Evolutionary conservation across 2,113 vertebrate genomes (phyloP).

Genomic region (Psittacus erithacus): DNA sequence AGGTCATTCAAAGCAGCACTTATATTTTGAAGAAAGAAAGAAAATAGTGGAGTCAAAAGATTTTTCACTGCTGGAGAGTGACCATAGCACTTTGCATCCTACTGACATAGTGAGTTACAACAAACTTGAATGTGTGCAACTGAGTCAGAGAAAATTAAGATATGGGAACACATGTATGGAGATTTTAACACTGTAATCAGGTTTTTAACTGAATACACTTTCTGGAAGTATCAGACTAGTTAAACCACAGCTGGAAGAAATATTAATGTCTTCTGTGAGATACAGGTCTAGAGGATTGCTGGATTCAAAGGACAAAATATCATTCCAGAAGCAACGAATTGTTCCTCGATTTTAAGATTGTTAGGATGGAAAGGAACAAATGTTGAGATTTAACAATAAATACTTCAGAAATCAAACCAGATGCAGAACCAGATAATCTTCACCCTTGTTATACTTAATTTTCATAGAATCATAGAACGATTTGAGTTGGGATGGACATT

Average conservation of each 20-base stretch:
- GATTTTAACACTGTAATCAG: neutral
- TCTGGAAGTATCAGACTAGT: neutral
- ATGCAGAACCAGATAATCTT: neutral
- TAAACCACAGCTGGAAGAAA: neutral
- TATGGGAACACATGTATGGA: neutral
- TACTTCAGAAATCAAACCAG: neutral
- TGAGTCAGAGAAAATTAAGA: neutral
- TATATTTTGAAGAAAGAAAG: neutral
- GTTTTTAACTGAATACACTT: neutral
- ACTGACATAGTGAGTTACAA: neutral
- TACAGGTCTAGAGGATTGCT: neutral
- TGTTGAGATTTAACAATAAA: neutral
- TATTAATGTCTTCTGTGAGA: neutral
- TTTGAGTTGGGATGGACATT: neutral
- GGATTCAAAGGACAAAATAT: neutral
- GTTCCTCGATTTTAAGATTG: neutral
- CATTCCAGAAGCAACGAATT: neutral
- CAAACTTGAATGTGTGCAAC: neutral
- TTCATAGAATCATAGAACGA: neutral
- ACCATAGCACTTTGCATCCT: neutral
- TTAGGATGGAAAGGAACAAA: neutral
- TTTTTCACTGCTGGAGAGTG: neutral
- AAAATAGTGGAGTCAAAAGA: neutral
- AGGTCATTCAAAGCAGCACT: neutral
- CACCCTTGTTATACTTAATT: neutral